phyloP scores from a whole-genome alignment of 2,113 vertebrate genomes.

The Rhodinocichla rosea region DNA sequence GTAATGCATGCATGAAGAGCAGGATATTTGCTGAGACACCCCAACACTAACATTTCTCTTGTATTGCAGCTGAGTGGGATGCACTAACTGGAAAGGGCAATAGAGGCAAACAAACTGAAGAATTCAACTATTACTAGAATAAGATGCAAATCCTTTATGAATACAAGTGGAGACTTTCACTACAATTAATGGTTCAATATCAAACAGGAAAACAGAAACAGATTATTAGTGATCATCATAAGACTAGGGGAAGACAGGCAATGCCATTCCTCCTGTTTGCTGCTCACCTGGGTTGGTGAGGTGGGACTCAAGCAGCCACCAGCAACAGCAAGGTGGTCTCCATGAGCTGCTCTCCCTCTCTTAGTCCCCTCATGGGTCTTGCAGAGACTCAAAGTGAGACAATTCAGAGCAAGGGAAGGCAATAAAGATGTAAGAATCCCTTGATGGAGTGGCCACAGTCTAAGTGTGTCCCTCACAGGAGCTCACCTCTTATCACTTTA shows the following conservation, averaged over 20 bases:
- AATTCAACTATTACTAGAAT: neutral
- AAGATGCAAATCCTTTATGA: neutral
- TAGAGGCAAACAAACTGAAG: neutral
- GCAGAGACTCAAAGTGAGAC: fast-evolving
- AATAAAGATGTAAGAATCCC: neutral
- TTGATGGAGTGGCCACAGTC: neutral
- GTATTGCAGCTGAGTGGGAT: neutral
- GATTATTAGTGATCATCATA: neutral
- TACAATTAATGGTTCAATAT: neutral
- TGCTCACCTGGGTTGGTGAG: neutral
- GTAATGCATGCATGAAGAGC: fast-evolving
- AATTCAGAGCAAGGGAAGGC: neutral
- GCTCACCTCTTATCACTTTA: neutral
- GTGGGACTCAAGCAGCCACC: neutral
- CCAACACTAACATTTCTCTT: neutral
- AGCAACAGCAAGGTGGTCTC: neutral
- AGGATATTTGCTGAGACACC: neutral
- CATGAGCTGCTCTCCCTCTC: neutral
- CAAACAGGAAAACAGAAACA: neutral
- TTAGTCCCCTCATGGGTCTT: neutral
- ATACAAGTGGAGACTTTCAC: neutral
- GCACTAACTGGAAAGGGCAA: neutral
- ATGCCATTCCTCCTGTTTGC: neutral
- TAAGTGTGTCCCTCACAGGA: neutral
- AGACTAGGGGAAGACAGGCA: neutral